Evolutionary conservation across 2,888 invertebrate species (phyloP), one percentile per base, ranked within the genome.

Genomic region (Drosophila percnosoma): DNA sequence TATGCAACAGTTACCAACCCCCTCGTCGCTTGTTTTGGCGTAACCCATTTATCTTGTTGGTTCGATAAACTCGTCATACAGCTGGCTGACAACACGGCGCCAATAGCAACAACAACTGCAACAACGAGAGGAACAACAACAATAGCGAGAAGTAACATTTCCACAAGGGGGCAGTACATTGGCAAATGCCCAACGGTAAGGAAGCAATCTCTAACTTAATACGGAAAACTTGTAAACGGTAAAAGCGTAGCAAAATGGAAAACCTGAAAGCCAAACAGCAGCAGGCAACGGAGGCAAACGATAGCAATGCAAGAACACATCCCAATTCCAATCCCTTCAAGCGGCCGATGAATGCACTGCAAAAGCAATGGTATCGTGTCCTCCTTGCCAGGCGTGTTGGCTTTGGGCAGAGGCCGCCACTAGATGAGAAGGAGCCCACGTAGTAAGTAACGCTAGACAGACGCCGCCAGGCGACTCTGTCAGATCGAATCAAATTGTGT

Each of bases 351-450:
- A 92, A 92, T 83, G 74, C 91, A 11, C 68, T 92, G 61, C 92
- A 92, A 80, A 92, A 92, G 84, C 92, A 92, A 72, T 92, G 92
- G 92, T 92, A 92, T 79, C 92, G 92, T 58, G 88, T 92, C 36
- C 81, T 92, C 4, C 79, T 92, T 62, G 92, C 92, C 62, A 85
- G 92, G 49, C 90, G 92, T 68, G 87, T 92, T 58, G 91, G 92
- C 53, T 83, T 85, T 74, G 87, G 80, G 67, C 88, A 86, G 70
- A 84, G 81, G 55, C 83, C 82, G 29, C 75, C 70, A 8, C 63
- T 67, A 49, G 80, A 81, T 29, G 80, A 82, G 59, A 79, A 77
- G 71, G 85, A 91, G 67, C 80, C 83, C 73, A 85, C 90, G 55
- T 92, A 92, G 92, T 92, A 78, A 92, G 92, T 90, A 74, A 66